Evolutionary conservation across 2,113 vertebrate species (phyloP), one percentile per base, ranked within the genome.

Genomic region (Stigmatopora argus): DNA sequence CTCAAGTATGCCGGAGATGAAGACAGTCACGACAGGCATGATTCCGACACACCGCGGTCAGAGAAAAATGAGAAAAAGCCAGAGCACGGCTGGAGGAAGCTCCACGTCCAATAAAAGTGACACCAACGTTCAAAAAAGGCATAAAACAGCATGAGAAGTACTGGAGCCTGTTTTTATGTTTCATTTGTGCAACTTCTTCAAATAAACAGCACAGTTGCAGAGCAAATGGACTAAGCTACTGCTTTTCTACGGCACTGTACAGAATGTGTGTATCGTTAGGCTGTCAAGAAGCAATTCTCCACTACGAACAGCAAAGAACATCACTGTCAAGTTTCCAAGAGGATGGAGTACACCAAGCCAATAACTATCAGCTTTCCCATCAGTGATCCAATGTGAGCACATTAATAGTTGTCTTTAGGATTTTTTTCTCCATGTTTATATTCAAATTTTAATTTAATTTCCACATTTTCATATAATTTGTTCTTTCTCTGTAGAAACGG

Each of bases 1-100:
- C 84, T 74, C 68, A 90, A 89, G 83, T 88, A 90, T 90, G 86
- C 84, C 76, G 85, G 59, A 85, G 84, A 90, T 87, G 83, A 86
- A 89, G 81, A 88, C 66, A 89, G 87, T 88, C 85, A 89, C 75
- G 81, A 82, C 85, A 88, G 73, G 83, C 61, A 11, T 64, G 51
- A 67, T 67, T 71, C 66, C 77, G 61, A 78, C 77, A 81, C 61
- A 49, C 67, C 70, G 52, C 74, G 59, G 71, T 11, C 64, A 56
- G 78, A 58, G 69, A 52, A 41, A 47, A 45, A 26, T 10, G 61
- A 48, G 58, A 47, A 53, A 67, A 44, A 57, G 64, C 52, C 35
- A 63, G 31, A 70, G 64, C 61, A 70, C 41, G 46, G 72, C 59
- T 21, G 23, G 61, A 10, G 31, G 44, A 17, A 38, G 31, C 57